Evolutionary conservation across 2,797 vertebrate genomes (phyloP), one percentile per base, ranked within the genome.

Genomic region (Valencia hispanica): DNA sequence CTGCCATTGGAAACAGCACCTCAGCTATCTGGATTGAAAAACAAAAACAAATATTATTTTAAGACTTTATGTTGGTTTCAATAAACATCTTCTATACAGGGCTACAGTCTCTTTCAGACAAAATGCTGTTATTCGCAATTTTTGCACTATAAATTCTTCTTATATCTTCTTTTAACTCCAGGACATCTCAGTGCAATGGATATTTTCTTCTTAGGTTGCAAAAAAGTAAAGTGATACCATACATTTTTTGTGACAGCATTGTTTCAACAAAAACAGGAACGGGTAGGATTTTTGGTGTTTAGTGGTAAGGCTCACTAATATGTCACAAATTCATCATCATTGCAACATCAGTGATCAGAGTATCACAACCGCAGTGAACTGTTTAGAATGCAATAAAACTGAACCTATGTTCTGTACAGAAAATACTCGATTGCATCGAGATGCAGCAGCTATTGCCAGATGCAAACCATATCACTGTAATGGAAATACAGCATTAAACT

Each of bases 1-100:
- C 97, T 2, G 97, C 98, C 70, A 95, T 92, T 0, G 98, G 98
- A 80, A 95, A 96, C 76, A 96, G 82, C 78, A 97, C 96, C 89
- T 99, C 98, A 0, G 97, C 97, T 84, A 99, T 97, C 98, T 99
- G 90, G 1, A 79, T 27, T 55, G 0, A 47, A 75, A 0, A 73
- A 8, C 70, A 50, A 69, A 30, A 70, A 15, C 63, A n/a, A 59
- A 1, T 61, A 18, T 63, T 22, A 45, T 43, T 39, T 25, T 34
- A 7, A 36, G 5, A 15, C 6, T 22, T 65, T 39, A 27, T 68
- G 9, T 27, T 68, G 25, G 14, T 22, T n/a, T 66, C 14, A 43
- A 20, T 5, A n/a, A 36, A 39, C 20, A 51, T 22, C 47, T 66
- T 15, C 25, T 39, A 25, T 4, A 9, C 25, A 65, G 36, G 36